These are phyloP conservation scores for Dascyllus trimaculatus DNA, from an alignment of 2,113 vertebrate genomes.

Conservation along the genomic window DNA sequence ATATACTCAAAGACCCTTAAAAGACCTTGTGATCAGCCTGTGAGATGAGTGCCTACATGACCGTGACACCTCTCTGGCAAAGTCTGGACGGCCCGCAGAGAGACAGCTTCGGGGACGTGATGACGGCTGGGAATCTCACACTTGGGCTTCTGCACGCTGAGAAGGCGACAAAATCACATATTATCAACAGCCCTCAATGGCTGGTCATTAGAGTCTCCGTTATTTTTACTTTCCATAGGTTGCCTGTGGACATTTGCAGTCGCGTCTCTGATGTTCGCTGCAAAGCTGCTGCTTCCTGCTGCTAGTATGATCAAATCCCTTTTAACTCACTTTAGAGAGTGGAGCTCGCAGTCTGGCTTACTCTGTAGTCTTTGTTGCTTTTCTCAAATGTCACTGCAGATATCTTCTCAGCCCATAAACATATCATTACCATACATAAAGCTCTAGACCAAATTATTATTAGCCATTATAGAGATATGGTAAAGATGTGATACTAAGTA, in stretches of 20 bases:
- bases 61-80: too few relatives aligned
- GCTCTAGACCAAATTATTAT: not conserved
- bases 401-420: not conserved
- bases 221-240: not conserved
- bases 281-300: not conserved
- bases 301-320: not conserved
- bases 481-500: too few relatives aligned
- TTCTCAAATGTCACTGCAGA: not conserved
- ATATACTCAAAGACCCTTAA: too few relatives aligned
- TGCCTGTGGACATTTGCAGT: not conserved
- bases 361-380: not conserved
- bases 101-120: too few relatives aligned
- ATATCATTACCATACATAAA: not conserved
- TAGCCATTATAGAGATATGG: not conserved
- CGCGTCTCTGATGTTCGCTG: not conserved
- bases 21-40: too few relatives aligned
- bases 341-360: not conserved
- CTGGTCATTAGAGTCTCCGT: too few relatives aligned
- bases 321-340: conserved; percentile 4
- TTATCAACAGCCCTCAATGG: too few relatives aligned
- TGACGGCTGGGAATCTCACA: too few relatives aligned
- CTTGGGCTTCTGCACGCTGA: too few relatives aligned
- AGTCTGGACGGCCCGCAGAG: too few relatives aligned
- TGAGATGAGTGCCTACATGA: too few relatives aligned
- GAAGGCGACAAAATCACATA: too few relatives aligned